phyloP scores from a whole-genome alignment of 2,888 invertebrate species.

The Melanchra persicariae region DNA sequence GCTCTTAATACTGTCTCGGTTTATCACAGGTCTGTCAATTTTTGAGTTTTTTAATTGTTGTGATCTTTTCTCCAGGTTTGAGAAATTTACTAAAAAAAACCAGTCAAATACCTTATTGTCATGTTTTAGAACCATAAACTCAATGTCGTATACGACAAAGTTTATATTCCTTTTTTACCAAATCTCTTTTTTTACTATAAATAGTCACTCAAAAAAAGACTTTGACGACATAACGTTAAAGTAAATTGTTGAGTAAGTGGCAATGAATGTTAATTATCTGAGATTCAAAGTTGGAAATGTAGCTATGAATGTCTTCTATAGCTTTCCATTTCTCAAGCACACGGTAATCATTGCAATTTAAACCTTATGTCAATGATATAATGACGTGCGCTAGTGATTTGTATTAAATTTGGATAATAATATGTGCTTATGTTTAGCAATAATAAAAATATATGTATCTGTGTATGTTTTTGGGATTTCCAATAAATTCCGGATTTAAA shows the following conservation, averaged over 20 bases:
- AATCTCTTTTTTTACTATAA: not conserved
- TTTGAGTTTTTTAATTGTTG: too few relatives aligned
- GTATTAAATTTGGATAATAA: too few relatives aligned
- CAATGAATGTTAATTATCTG: not conserved
- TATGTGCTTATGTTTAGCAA: too few relatives aligned
- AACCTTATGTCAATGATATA: not conserved
- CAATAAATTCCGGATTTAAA: not conserved
- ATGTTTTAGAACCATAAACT: not conserved
- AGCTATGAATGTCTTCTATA: not conserved
- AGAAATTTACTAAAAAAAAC: too few relatives aligned
- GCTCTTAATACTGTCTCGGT: too few relatives aligned
- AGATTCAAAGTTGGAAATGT: not conserved
- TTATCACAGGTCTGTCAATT: too few relatives aligned
- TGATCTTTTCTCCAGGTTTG: too few relatives aligned
- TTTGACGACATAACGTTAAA: not conserved
- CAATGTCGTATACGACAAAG: not conserved
- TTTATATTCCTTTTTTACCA: not conserved
- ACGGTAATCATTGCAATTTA: not conserved
- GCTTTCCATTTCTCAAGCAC: not conserved
- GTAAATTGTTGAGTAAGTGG: too few relatives aligned
- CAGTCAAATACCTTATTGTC: too few relatives aligned
- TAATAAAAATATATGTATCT: too few relatives aligned
- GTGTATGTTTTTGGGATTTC: not conserved
- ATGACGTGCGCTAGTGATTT: not conserved
- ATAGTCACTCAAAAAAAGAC: not conserved